Evolutionary conservation across 2,113 vertebrate genomes (phyloP).

Genomic region (Stegostoma tigrinum): DNA sequence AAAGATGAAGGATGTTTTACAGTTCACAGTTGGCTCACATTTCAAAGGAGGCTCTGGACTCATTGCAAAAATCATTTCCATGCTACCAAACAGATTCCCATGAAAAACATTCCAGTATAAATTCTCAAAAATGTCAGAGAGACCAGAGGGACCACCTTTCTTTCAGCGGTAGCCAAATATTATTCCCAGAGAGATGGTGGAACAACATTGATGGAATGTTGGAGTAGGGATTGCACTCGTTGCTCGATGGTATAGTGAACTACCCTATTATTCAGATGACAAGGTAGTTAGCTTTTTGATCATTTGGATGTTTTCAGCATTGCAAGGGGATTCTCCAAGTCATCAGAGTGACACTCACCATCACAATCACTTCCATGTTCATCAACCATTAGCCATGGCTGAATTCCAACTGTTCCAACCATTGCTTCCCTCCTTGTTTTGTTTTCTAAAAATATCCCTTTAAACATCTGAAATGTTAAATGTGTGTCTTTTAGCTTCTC

Average conservation of each 20-base stretch:
- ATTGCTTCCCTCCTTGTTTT: neutral
- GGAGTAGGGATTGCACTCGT: neutral
- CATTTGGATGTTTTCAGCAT: neutral
- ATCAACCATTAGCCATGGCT: neutral
- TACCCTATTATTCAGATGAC: neutral
- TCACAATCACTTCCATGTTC: neutral
- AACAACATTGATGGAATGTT: neutral
- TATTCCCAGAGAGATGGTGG: neutral
- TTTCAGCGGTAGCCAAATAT: neutral
- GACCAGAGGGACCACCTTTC: neutral
- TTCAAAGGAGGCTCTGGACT: constrained; percentile 18
- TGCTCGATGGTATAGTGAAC: neutral
- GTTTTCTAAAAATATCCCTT: neutral
- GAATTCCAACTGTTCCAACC: neutral
- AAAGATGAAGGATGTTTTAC: neutral
- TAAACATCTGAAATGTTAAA: neutral
- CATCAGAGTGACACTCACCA: neutral
- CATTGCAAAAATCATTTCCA: neutral
- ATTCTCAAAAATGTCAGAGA: neutral
- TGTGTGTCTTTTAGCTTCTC: neutral
- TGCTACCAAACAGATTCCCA: neutral
- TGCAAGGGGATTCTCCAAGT: neutral
- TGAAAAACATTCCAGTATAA: constrained; percentile 5
- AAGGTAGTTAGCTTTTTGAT: neutral
- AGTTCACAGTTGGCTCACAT: constrained; percentile 30